Conservation (phyloP, 2,113 vertebrate genomes). For the Lota lota region DNA sequence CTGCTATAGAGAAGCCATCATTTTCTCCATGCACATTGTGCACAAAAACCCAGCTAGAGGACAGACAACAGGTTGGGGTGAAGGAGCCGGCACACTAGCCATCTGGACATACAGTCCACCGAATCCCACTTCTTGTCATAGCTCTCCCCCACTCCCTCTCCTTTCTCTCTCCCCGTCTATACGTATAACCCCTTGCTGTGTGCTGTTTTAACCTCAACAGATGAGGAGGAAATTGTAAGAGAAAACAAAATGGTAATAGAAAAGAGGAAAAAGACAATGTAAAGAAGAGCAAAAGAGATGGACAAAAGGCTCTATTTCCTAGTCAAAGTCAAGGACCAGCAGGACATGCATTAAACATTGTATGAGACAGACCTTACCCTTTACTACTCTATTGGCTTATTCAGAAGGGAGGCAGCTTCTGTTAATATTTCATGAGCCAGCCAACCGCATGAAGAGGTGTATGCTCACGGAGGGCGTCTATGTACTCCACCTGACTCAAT, state of each 20-base stretch:
- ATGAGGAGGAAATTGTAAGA: slow-evolving; percentile 3
- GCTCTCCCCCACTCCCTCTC: not conserved
- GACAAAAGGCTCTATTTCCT: slow-evolving; percentile 39
- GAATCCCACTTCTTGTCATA: slow-evolving; percentile 42
- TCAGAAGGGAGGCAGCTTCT: slow-evolving; percentile 49
- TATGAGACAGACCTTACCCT: slow-evolving; percentile 60
- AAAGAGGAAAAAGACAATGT: slow-evolving; percentile 12
- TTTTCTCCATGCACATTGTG: slow-evolving; percentile 58
- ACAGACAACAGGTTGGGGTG: slow-evolving; percentile 59
- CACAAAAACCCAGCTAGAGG: slow-evolving; percentile 53
- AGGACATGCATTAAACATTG: slow-evolving; percentile 58
- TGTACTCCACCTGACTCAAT: too few species aligned
- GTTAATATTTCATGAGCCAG: slow-evolving; percentile 69
- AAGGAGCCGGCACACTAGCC: slow-evolving; percentile 46
- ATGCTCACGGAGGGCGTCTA: slow-evolving; percentile 46
- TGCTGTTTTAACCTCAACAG: not conserved
- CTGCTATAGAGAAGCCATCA: slow-evolving; percentile 55
- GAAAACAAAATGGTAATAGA: not conserved
- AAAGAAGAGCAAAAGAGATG: not conserved
- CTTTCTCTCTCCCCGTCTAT: too few species aligned
- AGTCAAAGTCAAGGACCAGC: slow-evolving; percentile 40
- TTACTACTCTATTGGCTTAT: slow-evolving; percentile 62
- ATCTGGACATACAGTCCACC: slow-evolving; percentile 60
- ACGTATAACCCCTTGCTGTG: too few species aligned
- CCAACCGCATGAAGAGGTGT: slow-evolving; percentile 53